These are phyloP conservation scores for Oppia nitens DNA, from an alignment of 1,140 invertebrate genomes.

Conservation along the genomic window DNA sequence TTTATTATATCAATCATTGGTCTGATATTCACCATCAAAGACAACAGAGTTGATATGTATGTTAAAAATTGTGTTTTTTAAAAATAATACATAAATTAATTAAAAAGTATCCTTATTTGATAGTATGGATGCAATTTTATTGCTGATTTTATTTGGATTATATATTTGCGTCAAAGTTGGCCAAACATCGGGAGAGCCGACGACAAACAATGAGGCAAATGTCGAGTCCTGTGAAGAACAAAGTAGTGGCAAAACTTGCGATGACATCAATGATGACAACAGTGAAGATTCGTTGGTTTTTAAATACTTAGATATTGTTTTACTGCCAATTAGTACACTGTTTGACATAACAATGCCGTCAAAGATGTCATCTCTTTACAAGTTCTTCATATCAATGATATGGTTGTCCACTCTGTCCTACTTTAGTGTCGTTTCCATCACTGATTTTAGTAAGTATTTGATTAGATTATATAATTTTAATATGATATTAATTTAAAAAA, in stretches of 20 bases:
- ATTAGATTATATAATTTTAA: slow-evolving; percentile 78
- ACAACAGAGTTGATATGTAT: slow-evolving; percentile 64
- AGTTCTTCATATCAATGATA: not conserved
- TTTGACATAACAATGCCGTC: not conserved
- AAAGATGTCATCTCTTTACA: not conserved
- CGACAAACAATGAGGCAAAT: not conserved
- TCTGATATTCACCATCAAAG: slow-evolving; percentile 66
- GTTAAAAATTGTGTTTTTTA: too few relatives aligned
- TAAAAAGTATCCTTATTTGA: slow-evolving; percentile 28
- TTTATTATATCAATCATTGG: slow-evolving; percentile 72
- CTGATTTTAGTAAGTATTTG: not conserved
- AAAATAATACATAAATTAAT: not conserved
- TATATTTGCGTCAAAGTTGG: not conserved
- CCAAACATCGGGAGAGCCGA: too few relatives aligned
- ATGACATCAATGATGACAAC: not conserved
- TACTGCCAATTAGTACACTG: not conserved
- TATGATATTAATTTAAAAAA: slow-evolving; percentile 61
- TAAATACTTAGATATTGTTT: not conserved
- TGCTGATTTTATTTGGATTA: not conserved
- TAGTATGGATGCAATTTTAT: slow-evolving; percentile 8
- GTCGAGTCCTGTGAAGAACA: not conserved
- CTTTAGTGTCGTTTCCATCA: not conserved
- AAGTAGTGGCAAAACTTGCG: too few relatives aligned
- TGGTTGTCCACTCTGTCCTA: not conserved
- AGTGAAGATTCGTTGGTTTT: not conserved